phyloP scores from a whole-genome alignment of 2,888 invertebrate genomes.

The Neocrepidodera transversa region DNA sequence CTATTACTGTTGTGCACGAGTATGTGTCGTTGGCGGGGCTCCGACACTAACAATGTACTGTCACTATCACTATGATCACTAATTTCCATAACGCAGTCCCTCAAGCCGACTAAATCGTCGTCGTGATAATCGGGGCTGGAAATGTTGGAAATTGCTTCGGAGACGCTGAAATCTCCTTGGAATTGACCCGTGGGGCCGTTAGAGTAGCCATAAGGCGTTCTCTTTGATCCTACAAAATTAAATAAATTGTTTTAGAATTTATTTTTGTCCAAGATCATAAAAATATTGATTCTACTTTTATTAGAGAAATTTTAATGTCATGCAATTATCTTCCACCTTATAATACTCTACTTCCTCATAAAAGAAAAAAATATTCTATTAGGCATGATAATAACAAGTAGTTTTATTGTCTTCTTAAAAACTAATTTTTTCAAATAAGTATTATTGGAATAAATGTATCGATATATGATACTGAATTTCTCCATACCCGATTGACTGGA shows the following conservation, averaged over 20 bases:
- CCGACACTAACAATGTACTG: constrained; percentile 85
- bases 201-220: constrained; percentile 62
- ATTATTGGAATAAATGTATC: no score
- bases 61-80: constrained; percentile 91
- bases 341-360: no score
- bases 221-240: constrained; percentile 63
- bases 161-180: constrained; percentile 73
- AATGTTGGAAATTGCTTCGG: constrained; percentile 88
- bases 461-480: no score
- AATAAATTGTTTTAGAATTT: no score
- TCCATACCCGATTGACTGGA: constrained; percentile 71
- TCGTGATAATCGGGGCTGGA: constrained; percentile 91
- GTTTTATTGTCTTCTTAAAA: no score
- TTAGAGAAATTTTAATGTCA: no score
- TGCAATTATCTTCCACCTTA: no score
- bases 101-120: constrained; percentile 82
- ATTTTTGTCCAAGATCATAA: no score
- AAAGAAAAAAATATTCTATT: no score
- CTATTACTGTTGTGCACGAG: constrained; percentile 37
- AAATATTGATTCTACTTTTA: no score
- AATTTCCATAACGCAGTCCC: constrained; percentile 85
- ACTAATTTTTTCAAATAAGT: no score
- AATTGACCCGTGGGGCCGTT: constrained; percentile 49
- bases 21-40: constrained; percentile 65
- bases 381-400: no score